phyloP scores from a whole-genome alignment of 2,113 vertebrate genomes.

The Barbus barbus region DNA sequence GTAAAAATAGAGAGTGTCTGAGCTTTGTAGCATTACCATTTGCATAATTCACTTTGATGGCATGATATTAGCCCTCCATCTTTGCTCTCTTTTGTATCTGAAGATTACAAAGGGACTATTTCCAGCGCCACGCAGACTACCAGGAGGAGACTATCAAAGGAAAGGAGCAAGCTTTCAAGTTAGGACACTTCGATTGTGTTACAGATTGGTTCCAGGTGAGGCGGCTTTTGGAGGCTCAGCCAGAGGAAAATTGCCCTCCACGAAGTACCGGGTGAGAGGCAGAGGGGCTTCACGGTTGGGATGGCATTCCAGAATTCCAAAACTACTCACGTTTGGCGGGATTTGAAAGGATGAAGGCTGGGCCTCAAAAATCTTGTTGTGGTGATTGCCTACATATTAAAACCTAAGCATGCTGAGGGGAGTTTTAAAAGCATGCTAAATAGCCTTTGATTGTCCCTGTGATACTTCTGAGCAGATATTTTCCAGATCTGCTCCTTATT shows the following conservation, averaged over 20 bases:
- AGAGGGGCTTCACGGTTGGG: conserved; percentile 79
- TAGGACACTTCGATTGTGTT: conserved; percentile 81
- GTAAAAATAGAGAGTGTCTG: conserved; percentile 66
- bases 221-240: conserved; percentile 79
- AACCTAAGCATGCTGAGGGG: conserved; percentile 68
- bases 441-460: conserved; percentile 50
- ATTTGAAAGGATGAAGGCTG: conserved; percentile 77
- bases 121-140: conserved; percentile 74
- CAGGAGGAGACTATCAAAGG: conserved; percentile 81
- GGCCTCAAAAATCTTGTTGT: conserved; percentile 78
- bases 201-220: conserved; percentile 88
- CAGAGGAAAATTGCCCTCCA: conserved; percentile 79
- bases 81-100: conserved; percentile 70
- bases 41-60: conserved; percentile 79
- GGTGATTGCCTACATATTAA: conserved; percentile 78
- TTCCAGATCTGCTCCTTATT: conserved; percentile 72
- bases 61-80: conserved; percentile 73
- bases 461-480: conserved; percentile 61
- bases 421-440: conserved; percentile 60
- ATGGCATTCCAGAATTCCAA: conserved; percentile 79
- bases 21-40: conserved; percentile 73
- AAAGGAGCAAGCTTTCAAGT: conserved; percentile 80
- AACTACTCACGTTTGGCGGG: conserved; percentile 77
- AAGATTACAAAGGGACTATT: conserved; percentile 75
- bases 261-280: conserved; percentile 68